These are phyloP conservation scores for Psophia crepitans DNA, from an alignment of 2,113 vertebrate genomes.

Conservation along the genomic window DNA sequence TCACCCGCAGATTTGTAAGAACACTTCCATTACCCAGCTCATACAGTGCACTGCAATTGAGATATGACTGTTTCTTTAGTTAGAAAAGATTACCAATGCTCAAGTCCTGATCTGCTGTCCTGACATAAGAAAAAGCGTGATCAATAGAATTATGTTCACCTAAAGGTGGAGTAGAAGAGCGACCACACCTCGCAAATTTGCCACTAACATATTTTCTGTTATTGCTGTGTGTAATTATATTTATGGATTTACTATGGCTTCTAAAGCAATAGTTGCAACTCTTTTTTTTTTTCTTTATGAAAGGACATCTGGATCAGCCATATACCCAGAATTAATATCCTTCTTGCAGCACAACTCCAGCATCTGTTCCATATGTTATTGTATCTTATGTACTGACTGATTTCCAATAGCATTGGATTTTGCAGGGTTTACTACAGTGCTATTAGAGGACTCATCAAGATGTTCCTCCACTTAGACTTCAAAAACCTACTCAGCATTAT, in stretches of 20 bases:
- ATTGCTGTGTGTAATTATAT: background rate
- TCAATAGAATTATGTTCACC: background rate
- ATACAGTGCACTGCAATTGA: background rate
- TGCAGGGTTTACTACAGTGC: background rate
- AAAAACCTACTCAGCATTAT: background rate
- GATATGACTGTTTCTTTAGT: background rate
- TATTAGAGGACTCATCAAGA: background rate
- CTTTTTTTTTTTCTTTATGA: background rate
- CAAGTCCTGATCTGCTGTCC: background rate
- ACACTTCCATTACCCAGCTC: background rate
- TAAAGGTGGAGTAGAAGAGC: background rate
- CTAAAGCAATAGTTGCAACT: background rate
- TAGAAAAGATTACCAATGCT: background rate
- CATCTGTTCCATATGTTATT: slow-evolving; percentile 14
- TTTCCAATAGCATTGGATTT: background rate
- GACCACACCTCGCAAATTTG: background rate
- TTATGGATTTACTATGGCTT: background rate
- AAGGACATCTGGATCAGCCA: slow-evolving; percentile 27
- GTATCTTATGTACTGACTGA: background rate
- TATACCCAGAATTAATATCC: slow-evolving; percentile 12
- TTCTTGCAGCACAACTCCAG: background rate
- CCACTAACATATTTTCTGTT: background rate
- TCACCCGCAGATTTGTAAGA: background rate
- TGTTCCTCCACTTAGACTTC: background rate
- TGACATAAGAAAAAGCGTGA: background rate